Evolutionary conservation across 2,113 vertebrate species (phyloP), one percentile per base, ranked within the genome.

Genomic region (Tamias sibiricus): DNA sequence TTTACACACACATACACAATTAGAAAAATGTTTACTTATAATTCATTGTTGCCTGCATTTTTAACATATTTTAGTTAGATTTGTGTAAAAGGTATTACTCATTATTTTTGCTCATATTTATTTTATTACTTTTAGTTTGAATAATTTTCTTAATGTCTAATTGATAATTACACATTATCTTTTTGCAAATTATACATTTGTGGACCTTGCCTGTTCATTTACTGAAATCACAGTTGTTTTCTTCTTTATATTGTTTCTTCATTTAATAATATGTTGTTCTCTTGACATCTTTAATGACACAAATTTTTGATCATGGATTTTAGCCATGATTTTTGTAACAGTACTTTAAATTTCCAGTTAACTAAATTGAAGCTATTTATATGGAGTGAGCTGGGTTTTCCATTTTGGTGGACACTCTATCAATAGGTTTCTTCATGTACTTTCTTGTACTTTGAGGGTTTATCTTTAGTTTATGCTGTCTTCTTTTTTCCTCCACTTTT

Each of bases 61-160:
- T 68, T 92, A 85, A 92, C 17, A 10, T 88, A 59, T 32, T 94
- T 68, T 95, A 90, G 86, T 90, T 85, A 80, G 17, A 44, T 75
- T 84, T 85, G 10, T 59, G 72, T 8, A 59, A 90, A 79, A 37
- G 14, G 19, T 42, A 64, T 30, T 83, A 69, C 12, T 54, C n/a
- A 75, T 85, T 26, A 80, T 52, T 80, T 75, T 89, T 7, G 42
- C 32, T 95, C 54, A 11, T 28, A 20, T 80, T 68, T 88, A 30
- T 47, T 87, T 91, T 83, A 62, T 84, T 68, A 20, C 19, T 12
- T 68, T 84, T 42, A 72, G 11, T 84, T 79, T 79, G 16, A 87
- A 30, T 7, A 19, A 37, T 95, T 95, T 91, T 82, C 59, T 91
- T 87, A 42, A 20, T 62, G 40, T 64, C 72, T 74, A 66, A 66